These are phyloP conservation scores for Drosophila mimetica DNA, from an alignment of 2,888 invertebrate species.

Conservation along the genomic window DNA sequence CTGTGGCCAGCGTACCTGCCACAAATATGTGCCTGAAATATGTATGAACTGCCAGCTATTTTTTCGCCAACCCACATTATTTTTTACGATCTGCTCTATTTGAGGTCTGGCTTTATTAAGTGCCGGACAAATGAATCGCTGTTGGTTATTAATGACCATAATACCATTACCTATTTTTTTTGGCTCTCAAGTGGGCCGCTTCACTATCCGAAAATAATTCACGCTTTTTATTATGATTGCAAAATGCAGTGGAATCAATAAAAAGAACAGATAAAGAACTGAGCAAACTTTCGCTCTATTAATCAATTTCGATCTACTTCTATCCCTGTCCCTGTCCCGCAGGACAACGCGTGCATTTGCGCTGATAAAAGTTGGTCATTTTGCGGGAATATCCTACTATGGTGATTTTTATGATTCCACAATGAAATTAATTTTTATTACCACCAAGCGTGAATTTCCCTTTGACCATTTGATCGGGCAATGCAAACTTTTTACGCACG, in stretches of 20 bases:
- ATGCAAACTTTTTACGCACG: conserved; percentile 16
- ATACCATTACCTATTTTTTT: conserved; percentile 35
- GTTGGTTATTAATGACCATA: conserved; percentile 63
- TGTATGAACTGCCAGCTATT: neutral
- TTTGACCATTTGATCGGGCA: conserved; percentile 43
- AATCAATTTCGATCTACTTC: conserved; percentile 34
- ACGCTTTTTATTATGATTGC: conserved; percentile 49
- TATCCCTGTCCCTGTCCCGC: conserved; percentile 27
- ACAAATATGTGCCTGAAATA: conserved; percentile 5
- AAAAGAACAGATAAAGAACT: conserved; percentile 41
- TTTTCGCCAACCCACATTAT: conserved; percentile 12
- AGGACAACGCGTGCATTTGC: conserved; percentile 34
- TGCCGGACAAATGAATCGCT: conserved; percentile 55
- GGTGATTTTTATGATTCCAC: conserved; percentile 52
- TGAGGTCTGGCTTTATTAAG: conserved; percentile 37
- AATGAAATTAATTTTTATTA: conserved; percentile 69
- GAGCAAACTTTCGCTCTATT: conserved; percentile 44
- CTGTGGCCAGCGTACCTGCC: conserved; percentile 2
- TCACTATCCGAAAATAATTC: conserved; percentile 35
- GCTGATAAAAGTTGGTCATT: conserved; percentile 59
- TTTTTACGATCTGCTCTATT: conserved; percentile 26
- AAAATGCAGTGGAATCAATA: conserved; percentile 53
- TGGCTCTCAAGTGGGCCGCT: conserved; percentile 35
- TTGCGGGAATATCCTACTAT: conserved; percentile 49
- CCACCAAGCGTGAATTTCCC: conserved; percentile 42